Evolutionary conservation across 2,797 vertebrate genomes (phyloP).

Genomic region (Alosa sapidissima): DNA sequence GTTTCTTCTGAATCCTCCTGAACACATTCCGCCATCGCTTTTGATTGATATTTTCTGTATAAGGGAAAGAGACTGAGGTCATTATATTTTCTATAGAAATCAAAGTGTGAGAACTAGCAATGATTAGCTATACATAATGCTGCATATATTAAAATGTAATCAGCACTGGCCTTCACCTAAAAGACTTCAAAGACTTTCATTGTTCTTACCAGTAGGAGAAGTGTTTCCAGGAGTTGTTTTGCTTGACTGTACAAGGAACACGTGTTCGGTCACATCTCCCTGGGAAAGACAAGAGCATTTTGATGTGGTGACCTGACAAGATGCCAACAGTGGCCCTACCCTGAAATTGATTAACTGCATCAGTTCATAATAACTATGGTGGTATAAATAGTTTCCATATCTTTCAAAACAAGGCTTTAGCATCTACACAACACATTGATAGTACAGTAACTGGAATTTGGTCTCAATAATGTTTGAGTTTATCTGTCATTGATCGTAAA

Average conservation of each 20-base stretch:
- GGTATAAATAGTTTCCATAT: background rate
- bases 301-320: background rate
- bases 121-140: background rate
- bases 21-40: slow-evolving; percentile 77
- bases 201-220: background rate
- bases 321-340: background rate
- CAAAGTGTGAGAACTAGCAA: background rate
- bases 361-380: background rate
- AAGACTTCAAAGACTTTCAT: background rate
- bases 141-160: background rate
- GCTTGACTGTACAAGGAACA: background rate
- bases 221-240: background rate
- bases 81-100: background rate
- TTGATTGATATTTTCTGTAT: slow-evolving; percentile 67
- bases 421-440: background rate
- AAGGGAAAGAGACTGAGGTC: background rate
- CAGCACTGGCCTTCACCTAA: background rate
- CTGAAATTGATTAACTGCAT: background rate
- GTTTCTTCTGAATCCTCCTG: slow-evolving; percentile 68
- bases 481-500: background rate
- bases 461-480: background rate
- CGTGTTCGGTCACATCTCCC: background rate
- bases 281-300: background rate
- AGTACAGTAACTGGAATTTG: background rate
- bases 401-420: background rate